Conservation (phyloP, 2,113 vertebrate species). For the Calyptomena viridis region DNA sequence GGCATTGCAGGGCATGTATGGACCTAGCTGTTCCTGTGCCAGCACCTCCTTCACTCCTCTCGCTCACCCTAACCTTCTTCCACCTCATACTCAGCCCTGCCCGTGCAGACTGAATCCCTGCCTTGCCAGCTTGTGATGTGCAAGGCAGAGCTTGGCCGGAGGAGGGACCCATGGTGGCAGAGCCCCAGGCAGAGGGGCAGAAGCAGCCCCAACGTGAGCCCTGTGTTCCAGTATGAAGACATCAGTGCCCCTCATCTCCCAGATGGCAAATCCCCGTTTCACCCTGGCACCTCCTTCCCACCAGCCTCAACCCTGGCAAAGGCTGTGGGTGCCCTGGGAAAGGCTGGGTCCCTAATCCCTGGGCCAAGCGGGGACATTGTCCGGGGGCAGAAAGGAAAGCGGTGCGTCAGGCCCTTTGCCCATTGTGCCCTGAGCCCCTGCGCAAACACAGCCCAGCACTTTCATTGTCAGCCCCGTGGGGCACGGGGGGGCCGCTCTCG, state of each 20-base stretch:
- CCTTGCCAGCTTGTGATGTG: neutral
- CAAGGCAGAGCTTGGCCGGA: neutral
- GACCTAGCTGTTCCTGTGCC: neutral
- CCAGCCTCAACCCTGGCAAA: conserved; percentile 8
- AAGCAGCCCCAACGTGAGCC: neutral
- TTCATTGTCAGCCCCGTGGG: conserved; percentile 42
- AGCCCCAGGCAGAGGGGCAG: neutral
- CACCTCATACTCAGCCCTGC: neutral
- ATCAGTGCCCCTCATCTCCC: neutral
- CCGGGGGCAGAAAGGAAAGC: conserved; percentile 64
- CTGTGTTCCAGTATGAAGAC: neutral
- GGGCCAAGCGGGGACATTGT: conserved; percentile 41
- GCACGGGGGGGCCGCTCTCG: conserved; percentile 39
- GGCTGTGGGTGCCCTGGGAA: conserved; percentile 49
- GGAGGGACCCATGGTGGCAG: neutral
- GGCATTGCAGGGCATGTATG: neutral
- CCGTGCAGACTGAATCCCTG: neutral
- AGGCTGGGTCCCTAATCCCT: conserved; percentile 57
- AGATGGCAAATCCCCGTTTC: neutral
- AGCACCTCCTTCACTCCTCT: neutral
- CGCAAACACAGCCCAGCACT: conserved; percentile 61
- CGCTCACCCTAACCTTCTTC: neutral
- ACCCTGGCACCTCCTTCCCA: conserved; percentile 5
- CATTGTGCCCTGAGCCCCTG: conserved; percentile 41
- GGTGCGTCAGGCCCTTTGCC: conserved; percentile 59